Percentiles rank a stretch among this genome's conserved stretches.
These are phyloP conservation scores for Drosophila monieri DNA, from an alignment of 2,888 invertebrate genomes.

Conservation along the genomic window DNA sequence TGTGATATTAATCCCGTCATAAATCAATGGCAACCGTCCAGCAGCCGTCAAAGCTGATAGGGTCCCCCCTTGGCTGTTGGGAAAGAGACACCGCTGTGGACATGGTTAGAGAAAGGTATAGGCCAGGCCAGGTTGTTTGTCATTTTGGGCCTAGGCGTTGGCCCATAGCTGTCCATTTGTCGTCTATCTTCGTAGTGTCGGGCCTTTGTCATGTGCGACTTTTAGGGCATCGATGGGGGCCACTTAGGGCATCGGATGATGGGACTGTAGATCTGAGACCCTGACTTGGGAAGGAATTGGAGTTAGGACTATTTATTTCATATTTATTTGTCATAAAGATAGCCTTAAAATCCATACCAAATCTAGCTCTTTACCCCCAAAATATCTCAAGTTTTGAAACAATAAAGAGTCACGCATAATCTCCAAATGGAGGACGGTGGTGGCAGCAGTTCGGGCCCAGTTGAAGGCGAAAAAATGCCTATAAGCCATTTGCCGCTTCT, in stretches of 20 bases:
- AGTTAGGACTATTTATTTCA: too few species aligned
- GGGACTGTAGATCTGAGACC: neutral
- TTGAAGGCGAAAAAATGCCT: conserved; percentile 56
- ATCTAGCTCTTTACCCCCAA: conserved; percentile 14
- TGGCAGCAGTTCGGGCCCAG: conserved; percentile 51
- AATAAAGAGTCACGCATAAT: conserved; percentile 72
- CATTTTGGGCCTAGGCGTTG: conserved; percentile 35
- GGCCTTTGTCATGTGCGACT: conserved; percentile 46
- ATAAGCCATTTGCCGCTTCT: conserved; percentile 45
- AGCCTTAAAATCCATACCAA: too few species aligned
- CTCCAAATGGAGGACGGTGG: conserved; percentile 44
- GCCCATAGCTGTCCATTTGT: conserved; percentile 48
- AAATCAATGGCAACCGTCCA: conserved; percentile 63
- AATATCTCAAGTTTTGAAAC: conserved; percentile 61
- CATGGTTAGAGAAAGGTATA: neutral
- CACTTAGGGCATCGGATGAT: conserved; percentile 38
- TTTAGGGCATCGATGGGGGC: conserved; percentile 39
- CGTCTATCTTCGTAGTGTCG: conserved; percentile 41
- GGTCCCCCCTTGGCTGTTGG: conserved; percentile 4
- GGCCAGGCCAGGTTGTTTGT: conserved; percentile 5
- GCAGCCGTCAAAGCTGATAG: conserved; percentile 44
- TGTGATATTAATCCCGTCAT: conserved; percentile 69
- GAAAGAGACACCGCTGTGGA: conserved; percentile 14
- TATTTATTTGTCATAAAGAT: too few species aligned
- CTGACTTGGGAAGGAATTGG: neutral